phyloP scores from a whole-genome alignment of 2,797 vertebrate species.

The Sylvilagus floridanus region DNA sequence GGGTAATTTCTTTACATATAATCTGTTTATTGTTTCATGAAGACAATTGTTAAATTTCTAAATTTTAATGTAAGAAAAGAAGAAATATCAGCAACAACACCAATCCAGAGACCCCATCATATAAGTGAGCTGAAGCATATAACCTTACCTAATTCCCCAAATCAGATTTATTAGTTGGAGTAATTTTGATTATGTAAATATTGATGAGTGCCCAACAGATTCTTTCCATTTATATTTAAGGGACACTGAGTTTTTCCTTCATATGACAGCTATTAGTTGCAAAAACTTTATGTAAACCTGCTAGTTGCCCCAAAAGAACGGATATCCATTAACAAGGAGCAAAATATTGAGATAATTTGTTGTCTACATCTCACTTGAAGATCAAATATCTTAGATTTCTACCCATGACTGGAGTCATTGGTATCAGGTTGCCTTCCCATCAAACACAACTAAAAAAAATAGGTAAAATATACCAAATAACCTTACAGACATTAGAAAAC shows the following conservation, averaged over 20 bases:
- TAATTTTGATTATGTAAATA: conserved; percentile 43
- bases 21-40: conserved; percentile 61
- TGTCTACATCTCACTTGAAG: neutral
- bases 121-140: neutral
- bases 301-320: neutral
- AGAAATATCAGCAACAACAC: conserved; percentile 14
- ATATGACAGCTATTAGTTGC: too few relatives aligned
- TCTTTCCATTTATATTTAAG: conserved; percentile 52
- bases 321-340: neutral
- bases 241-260: neutral
- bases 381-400: neutral
- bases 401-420: neutral
- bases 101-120: neutral
- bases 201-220: neutral
- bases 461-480: neutral
- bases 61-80: conserved; percentile 52
- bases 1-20: conserved; percentile 43
- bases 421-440: neutral
- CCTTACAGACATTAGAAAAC: neutral
- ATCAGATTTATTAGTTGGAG: neutral
- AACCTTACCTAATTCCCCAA: neutral
- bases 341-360: neutral
- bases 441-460: neutral
- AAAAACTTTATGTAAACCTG: too few relatives aligned
- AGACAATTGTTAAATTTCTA: conserved; percentile 64